Percentiles rank a stretch among this genome's conserved stretches.
Conservation (phyloP, 1,140 invertebrate species). For the Meloidogyne chitwoodi region DNA sequence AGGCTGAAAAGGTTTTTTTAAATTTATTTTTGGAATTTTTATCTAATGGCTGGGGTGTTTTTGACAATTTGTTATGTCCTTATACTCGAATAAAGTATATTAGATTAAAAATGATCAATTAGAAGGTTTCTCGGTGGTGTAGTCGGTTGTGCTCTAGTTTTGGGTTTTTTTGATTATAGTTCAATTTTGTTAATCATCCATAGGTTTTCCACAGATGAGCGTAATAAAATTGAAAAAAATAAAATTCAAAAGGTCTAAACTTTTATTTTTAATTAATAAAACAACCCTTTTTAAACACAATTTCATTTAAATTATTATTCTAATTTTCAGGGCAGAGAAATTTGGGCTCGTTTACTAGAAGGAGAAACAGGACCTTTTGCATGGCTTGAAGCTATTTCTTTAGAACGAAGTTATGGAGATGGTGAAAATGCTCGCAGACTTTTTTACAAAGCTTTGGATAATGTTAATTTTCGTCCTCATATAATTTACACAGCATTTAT, state of each 20-base stretch:
- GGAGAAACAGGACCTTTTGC: slow-evolving; percentile 2
- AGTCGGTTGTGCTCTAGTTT: too few species aligned
- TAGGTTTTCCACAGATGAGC: too few species aligned
- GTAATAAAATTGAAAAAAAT: too few species aligned
- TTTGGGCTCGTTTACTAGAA: slow-evolving; percentile 30
- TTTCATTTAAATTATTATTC: not conserved
- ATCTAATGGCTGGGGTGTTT: not conserved
- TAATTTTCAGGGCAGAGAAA: slow-evolving; percentile 32
- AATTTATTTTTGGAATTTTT: not conserved
- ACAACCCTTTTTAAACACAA: not conserved
- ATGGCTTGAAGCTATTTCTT: slow-evolving; percentile 37
- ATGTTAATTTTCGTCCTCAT: slow-evolving; percentile 35
- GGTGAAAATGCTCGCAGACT: slow-evolving; percentile 39
- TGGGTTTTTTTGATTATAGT: too few species aligned
- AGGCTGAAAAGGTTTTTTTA: slow-evolving; percentile 29
- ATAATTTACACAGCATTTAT: slow-evolving; percentile 33
- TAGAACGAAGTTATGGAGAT: slow-evolving; percentile 39
- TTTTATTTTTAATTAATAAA: too few species aligned
- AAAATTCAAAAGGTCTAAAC: too few species aligned
- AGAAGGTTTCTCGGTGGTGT: too few species aligned
- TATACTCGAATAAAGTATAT: too few species aligned
- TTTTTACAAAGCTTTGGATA: slow-evolving; percentile 38
- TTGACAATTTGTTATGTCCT: too few species aligned
- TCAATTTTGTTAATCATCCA: too few species aligned
- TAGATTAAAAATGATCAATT: too few species aligned